Evolutionary conservation across 2,113 vertebrate species (phyloP).

Genomic region (Motacilla tschutschensis): DNA sequence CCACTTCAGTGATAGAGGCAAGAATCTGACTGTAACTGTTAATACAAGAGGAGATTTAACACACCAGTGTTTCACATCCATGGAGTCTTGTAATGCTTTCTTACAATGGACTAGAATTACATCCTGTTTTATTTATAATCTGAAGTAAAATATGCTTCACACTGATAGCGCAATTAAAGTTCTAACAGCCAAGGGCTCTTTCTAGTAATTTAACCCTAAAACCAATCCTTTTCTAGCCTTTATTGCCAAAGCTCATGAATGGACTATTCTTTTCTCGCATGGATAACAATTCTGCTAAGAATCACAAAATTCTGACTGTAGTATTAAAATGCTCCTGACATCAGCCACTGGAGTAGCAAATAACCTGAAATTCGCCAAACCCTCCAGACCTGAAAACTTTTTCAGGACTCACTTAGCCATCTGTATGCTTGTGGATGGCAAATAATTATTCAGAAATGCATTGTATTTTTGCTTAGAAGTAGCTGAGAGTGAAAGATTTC

Average conservation of each 20-base stretch:
- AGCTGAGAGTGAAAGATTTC: background rate
- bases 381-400: background rate
- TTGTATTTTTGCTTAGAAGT: background rate
- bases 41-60: conserved; percentile 1
- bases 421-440: background rate
- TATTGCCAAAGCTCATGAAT: background rate
- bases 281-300: background rate
- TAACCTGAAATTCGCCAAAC: background rate
- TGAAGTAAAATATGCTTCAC: conserved; percentile 5
- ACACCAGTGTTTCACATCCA: background rate
- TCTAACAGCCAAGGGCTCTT: background rate
- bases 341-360: background rate
- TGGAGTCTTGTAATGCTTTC: background rate
- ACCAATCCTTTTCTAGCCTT: background rate
- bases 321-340: background rate
- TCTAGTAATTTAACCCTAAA: background rate
- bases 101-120: background rate
- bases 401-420: background rate
- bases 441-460: background rate
- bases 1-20: background rate
- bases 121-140: conserved; percentile 9
- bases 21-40: background rate
- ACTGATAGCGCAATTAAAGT: background rate
- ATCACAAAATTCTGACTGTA: background rate
- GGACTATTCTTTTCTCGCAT: background rate